Conservation (phyloP, 2,797 vertebrate genomes). For the Coreius guichenoti region DNA sequence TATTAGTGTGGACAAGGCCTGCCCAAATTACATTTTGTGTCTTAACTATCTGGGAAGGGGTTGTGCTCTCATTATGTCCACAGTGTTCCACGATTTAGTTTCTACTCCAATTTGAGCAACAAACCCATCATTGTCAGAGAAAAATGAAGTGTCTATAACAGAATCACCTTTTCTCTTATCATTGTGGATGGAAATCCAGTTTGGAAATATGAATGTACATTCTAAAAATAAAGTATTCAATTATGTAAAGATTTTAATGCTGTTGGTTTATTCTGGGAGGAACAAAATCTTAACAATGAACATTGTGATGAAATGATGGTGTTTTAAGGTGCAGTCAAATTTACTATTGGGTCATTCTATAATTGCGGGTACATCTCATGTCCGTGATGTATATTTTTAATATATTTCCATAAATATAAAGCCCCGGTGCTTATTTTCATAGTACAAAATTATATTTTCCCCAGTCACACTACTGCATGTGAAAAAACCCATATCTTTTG, state of each 20-base stretch:
- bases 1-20: no score
- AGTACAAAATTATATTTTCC: no score
- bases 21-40: neutral
- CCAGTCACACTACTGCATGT: no score
- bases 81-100: neutral
- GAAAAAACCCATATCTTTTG: no score
- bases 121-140: neutral
- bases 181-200: neutral
- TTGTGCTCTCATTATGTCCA: conserved; percentile 2
- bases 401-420: no score
- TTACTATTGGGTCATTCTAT: no score
- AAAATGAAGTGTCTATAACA: neutral
- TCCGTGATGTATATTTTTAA: no score
- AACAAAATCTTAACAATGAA: neutral
- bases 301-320: neutral
- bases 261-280: neutral
- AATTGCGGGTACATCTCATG: no score
- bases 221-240: neutral
- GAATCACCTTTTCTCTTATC: conserved; percentile 8
- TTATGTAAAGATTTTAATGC: neutral
- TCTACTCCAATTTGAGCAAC: neutral
- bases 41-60: neutral
- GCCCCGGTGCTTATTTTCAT: no score
- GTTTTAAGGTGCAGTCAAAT: neutral
- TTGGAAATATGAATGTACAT: conserved; percentile 10